A percentile compares a stretch with the other conserved stretches of the same genome.
These are phyloP conservation scores for Melanargia galathea DNA, from an alignment of 2,888 invertebrate genomes.

Conservation along the genomic window DNA sequence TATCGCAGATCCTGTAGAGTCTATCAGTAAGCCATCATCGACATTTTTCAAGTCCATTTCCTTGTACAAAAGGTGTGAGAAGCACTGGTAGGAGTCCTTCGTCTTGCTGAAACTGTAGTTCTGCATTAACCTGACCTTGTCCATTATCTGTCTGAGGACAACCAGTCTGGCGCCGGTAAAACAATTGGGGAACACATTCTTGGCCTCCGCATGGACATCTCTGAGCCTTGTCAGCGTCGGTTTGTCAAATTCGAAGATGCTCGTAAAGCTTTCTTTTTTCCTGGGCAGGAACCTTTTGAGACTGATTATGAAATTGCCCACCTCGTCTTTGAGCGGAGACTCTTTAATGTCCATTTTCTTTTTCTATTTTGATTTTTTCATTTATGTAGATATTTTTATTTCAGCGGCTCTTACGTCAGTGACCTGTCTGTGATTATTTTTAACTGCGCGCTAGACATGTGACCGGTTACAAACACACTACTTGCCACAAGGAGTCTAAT, in stretches of 20 bases:
- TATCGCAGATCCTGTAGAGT: slow-evolving; percentile 67
- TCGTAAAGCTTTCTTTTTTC: slow-evolving; percentile 60
- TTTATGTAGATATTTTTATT: slow-evolving; percentile 51
- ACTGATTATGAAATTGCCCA: slow-evolving; percentile 63
- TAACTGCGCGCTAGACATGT: slow-evolving; percentile 56
- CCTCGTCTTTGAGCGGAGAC: slow-evolving; percentile 66
- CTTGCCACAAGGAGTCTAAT: slow-evolving; percentile 62
- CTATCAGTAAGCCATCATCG: slow-evolving; percentile 64
- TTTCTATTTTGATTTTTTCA: slow-evolving; percentile 44
- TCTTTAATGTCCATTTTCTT: slow-evolving; percentile 71
- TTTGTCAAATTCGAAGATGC: slow-evolving; percentile 52
- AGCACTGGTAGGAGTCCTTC: slow-evolving; percentile 64
- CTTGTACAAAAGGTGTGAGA: slow-evolving; percentile 64
- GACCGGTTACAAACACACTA: slow-evolving; percentile 57
- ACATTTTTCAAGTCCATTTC: slow-evolving; percentile 62
- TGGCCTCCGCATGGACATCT: slow-evolving; percentile 70
- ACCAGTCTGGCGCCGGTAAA: slow-evolving; percentile 70
- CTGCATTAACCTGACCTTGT: slow-evolving; percentile 69
- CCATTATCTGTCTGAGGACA: slow-evolving; percentile 63
- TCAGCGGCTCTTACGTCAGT: slow-evolving; percentile 70
- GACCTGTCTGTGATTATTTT: slow-evolving; percentile 69
- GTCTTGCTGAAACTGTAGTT: slow-evolving; percentile 71
- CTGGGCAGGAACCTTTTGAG: slow-evolving; percentile 68
- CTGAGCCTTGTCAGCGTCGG: slow-evolving; percentile 56
- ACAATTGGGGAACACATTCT: slow-evolving; percentile 71